Evolutionary conservation across 2,797 vertebrate genomes (phyloP), one percentile per base, ranked within the genome.

Genomic region (Chaetophractus vellerosus): DNA sequence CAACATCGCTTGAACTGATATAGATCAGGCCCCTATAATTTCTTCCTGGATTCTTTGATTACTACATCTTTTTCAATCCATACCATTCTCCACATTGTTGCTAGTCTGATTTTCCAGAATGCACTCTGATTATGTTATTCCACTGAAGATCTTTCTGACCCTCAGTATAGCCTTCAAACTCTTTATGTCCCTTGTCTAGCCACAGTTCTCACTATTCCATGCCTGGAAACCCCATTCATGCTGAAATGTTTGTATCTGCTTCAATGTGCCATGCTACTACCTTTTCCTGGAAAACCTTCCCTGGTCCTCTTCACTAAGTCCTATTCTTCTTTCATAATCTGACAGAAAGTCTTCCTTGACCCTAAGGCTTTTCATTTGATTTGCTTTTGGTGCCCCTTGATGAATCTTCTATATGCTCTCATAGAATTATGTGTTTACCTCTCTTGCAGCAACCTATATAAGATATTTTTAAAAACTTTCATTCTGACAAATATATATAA

Each of bases 41-140:
- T 89, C 52, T 87, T 82, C 19, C 55, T 91, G 24, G 18, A 74
- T 91, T 84, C 45, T 64, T 85, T n/a, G 57, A 61, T 79, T 88
- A 71, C n/a, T 55, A 52, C 11, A 84, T 78, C n/a, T 74, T 93
- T n/a, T 41, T 75, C 15, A 28, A 6, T 66, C 26, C 23, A 69
- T 81, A 71, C 8, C 33, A 38, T 86, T 93, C 55, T 63, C 23
- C 52, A 41, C 5, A 33, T 81, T 86, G 23, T 68, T 93, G 14
- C 21, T 55, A 75, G 6, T 79, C n/a, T 52, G 38, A 85, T 59
- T 93, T 74, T 66, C 33, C n/a, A 90, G 66, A 93, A 68, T 52
- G 10, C 12, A 88, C 78, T 86, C 21, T 48, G 6, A 55, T 52
- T 28, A 52, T 57, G 16, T 19, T 81, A 68, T n/a, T 81, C 21